Percentiles rank a stretch among this genome's conserved stretches.
phyloP scores from a whole-genome alignment of 2,888 invertebrate species.

The Hydrotaea diabolus region DNA sequence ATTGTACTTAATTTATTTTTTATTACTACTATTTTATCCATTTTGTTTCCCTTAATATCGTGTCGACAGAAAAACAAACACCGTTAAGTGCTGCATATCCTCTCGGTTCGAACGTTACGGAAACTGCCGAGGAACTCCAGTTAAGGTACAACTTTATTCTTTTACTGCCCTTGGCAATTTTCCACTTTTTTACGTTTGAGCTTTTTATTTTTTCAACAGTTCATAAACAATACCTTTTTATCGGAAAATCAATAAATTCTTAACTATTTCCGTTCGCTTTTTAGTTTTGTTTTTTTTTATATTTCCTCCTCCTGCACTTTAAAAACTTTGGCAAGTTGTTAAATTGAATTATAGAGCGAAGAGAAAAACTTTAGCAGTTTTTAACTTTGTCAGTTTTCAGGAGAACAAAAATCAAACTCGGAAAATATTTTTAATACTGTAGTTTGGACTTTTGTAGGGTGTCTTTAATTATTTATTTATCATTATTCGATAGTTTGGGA shows the following conservation, averaged over 20 bases:
- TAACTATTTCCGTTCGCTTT: slow-evolving; percentile 21
- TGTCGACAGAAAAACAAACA: no score
- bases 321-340: slow-evolving; percentile 35
- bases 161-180: slow-evolving; percentile 19
- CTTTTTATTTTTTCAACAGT: slow-evolving; percentile 8
- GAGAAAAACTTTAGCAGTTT: slow-evolving; percentile 24
- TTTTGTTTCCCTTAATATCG: no score
- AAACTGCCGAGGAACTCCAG: background rate
- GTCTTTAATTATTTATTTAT: slow-evolving; percentile 22
- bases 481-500: background rate
- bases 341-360: slow-evolving; percentile 57
- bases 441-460: background rate
- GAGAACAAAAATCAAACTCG: slow-evolving; percentile 7
- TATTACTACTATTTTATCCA: background rate
- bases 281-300: slow-evolving; percentile 29
- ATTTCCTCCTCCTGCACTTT: background rate
- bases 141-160: background rate
- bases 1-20: background rate
- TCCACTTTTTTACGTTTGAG: slow-evolving; percentile 8
- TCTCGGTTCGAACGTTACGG: background rate
- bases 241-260: slow-evolving; percentile 52
- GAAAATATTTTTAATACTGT: background rate
- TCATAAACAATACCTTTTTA: slow-evolving; percentile 20
- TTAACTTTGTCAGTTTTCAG: background rate
- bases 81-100: no score